Evolutionary conservation across 2,888 invertebrate species (phyloP).

Genomic region (Drosophila mimetica): DNA sequence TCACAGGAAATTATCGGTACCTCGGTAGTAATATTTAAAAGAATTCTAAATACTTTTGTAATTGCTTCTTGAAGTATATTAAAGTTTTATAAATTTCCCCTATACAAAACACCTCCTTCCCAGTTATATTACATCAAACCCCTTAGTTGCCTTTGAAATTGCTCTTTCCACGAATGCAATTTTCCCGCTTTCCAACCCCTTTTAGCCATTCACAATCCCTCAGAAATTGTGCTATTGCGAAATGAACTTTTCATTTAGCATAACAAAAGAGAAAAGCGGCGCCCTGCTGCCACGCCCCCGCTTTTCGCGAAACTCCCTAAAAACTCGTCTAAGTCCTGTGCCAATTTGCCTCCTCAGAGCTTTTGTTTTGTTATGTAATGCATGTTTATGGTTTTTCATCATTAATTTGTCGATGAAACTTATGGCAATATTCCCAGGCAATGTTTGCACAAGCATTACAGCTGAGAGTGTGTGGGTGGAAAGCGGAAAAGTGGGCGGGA

Average conservation of each 20-base stretch:
- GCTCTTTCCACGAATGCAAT: neutral
- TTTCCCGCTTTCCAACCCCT: neutral
- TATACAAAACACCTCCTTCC: neutral
- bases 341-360: constrained; percentile 47
- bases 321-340: constrained; percentile 24
- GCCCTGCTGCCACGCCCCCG: constrained; percentile 1
- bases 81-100: neutral
- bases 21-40: too few species aligned
- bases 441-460: constrained; percentile 62
- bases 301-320: neutral
- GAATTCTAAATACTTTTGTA: too few species aligned
- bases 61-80: too few species aligned
- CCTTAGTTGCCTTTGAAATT: neutral
- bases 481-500: constrained; percentile 23
- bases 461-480: constrained; percentile 16
- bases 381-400: constrained; percentile 77
- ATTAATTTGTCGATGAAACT: constrained; percentile 80
- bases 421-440: constrained; percentile 77
- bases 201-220: constrained; percentile 9
- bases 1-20: too few species aligned
- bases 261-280: constrained; percentile 47
- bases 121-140: neutral
- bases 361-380: constrained; percentile 78
- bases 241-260: constrained; percentile 62
- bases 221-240: constrained; percentile 38